phyloP scores from a whole-genome alignment of 2,113 vertebrate genomes.

The Beaufortia kweichowensis region DNA sequence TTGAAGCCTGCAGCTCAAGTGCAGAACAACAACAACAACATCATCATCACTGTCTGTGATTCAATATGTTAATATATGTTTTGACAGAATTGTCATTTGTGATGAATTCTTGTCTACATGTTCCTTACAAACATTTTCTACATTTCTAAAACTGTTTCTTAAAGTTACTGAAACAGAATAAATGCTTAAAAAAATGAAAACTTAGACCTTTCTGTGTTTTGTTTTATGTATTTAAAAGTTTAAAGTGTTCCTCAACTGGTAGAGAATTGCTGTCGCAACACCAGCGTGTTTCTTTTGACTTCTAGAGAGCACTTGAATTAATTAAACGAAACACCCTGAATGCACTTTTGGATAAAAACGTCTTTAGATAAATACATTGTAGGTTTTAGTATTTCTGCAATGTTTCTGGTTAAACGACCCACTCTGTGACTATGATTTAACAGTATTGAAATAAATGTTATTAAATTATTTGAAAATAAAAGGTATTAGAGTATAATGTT shows the following conservation, averaged over 20 bases:
- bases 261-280: no score
- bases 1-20: conserved; percentile 1
- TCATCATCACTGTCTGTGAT: neutral
- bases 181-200: neutral
- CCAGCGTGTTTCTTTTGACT: neutral
- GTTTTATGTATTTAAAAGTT: neutral
- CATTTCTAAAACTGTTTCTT: conserved; percentile 32
- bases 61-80: conserved; percentile 24
- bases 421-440: no score
- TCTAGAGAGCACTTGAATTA: neutral
- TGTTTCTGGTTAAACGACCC: no score
- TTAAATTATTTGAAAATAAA: no score
- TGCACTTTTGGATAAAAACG: neutral
- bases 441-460: no score
- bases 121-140: conserved; percentile 38
- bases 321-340: no score
- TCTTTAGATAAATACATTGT: no score
- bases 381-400: no score
- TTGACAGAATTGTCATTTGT: conserved; percentile 2
- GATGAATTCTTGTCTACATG: conserved; percentile 13
- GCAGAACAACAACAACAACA: conserved; percentile 22
- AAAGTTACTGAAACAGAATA: conserved; percentile 30
- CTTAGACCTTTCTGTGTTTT: neutral
- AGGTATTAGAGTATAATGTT: no score
- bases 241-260: no score